phyloP scores from a whole-genome alignment of 2,113 vertebrate genomes.

The Chionodraco myersi region DNA sequence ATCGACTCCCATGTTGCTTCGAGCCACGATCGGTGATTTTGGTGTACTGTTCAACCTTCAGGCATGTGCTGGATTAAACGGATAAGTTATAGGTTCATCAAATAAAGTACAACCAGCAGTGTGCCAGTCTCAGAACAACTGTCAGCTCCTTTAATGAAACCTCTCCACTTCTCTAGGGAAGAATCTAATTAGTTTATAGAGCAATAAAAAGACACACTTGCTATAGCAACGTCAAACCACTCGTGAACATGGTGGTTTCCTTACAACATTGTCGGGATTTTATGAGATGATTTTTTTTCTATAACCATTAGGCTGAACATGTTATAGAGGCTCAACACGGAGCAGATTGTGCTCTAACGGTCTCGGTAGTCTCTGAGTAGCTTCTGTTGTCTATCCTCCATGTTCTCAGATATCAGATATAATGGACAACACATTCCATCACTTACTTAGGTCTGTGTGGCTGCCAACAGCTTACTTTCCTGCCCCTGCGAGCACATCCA shows the following conservation, averaged over 20 bases:
- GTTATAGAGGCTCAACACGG: not conserved
- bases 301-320: not conserved
- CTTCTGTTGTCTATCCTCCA: constrained; percentile 24
- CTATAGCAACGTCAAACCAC: constrained; percentile 8
- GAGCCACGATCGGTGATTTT: constrained; percentile 43
- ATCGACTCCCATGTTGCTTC: constrained; percentile 62
- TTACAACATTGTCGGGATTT: not conserved
- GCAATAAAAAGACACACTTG: constrained; percentile 15
- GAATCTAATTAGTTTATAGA: constrained; percentile 43
- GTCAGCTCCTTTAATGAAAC: constrained; percentile 45
- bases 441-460: constrained; percentile 32
- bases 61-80: constrained; percentile 59
- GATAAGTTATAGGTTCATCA: constrained; percentile 68
- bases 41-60: constrained; percentile 39
- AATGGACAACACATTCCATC: constrained; percentile 58
- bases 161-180: constrained; percentile 6
- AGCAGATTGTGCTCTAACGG: constrained; percentile 13
- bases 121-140: constrained; percentile 37
- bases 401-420: constrained; percentile 52
- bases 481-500: constrained; percentile 49
- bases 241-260: not conserved
- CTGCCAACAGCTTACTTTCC: constrained; percentile 61
- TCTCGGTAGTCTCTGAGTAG: not conserved
- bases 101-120: constrained; percentile 58
- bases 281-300: not conserved